Conservation (phyloP, 2,888 invertebrate species). For the Gymnocheta viridis region DNA sequence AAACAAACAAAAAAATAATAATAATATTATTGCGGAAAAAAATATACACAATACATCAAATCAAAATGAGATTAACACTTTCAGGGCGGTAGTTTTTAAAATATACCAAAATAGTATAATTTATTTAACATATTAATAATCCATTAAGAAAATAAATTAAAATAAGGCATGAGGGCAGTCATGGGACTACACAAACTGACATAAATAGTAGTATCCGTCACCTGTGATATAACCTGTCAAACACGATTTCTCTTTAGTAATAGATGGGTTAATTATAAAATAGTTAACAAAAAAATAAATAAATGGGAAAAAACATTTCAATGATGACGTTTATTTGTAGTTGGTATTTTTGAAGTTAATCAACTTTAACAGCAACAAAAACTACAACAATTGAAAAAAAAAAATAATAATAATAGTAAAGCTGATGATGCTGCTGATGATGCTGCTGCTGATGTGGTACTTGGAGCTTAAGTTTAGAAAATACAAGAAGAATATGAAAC, state of each 20-base stretch:
- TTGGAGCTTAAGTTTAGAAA: constrained; percentile 19
- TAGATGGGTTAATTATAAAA: constrained; percentile 30
- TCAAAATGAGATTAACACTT: constrained; percentile 33
- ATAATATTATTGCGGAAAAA: constrained; percentile 38
- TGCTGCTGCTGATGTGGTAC: constrained; percentile 15
- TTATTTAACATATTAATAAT: background rate
- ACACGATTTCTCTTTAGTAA: background rate
- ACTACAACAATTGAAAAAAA: constrained; percentile 1
- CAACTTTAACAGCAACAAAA: constrained; percentile 33
- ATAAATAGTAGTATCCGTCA: no score
- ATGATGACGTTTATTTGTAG: constrained; percentile 54
- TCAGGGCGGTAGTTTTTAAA: background rate
- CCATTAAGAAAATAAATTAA: background rate
- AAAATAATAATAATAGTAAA: no score
- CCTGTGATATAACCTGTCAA: no score
- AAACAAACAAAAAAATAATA: constrained; percentile 16
- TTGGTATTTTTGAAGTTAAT: constrained; percentile 53
- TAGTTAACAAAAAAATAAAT: constrained; percentile 17
- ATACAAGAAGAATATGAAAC: constrained; percentile 21
- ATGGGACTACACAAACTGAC: no score
- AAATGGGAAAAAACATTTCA: constrained; percentile 22
- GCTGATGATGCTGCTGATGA: background rate
- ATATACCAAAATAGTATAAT: no score
- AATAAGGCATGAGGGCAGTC: background rate
- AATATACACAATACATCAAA: constrained; percentile 29